Evolutionary conservation across 2,797 vertebrate species (phyloP).

Genomic region (Aphelocoma californica): DNA sequence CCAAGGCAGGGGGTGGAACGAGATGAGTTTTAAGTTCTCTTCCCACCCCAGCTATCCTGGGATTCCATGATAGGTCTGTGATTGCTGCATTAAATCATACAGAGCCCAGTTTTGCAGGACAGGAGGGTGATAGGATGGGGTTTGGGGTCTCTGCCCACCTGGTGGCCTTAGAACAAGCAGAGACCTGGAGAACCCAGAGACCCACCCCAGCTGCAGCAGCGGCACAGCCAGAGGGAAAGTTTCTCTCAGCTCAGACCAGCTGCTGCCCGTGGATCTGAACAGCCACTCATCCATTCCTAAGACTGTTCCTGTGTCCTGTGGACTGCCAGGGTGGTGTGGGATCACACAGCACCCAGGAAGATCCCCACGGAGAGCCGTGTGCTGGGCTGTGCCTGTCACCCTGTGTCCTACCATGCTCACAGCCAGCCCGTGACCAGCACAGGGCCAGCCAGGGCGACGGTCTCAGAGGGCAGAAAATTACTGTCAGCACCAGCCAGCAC

Average conservation of each 20-base stretch:
- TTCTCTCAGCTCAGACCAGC: not conserved
- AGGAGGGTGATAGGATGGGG: not conserved
- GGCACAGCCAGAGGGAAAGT: not conserved
- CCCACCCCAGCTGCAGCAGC: not conserved
- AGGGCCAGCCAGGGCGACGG: not conserved
- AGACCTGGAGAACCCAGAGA: not conserved
- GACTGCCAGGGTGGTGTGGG: not conserved
- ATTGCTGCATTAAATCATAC: too few relatives aligned
- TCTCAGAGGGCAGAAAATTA: not conserved
- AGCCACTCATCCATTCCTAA: accelerated
- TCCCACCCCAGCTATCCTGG: not conserved
- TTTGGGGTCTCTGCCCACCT: not conserved
- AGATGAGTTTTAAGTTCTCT: not conserved
- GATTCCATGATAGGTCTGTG: not conserved
- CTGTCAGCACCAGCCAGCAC: not conserved
- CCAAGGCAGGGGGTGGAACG: not conserved
- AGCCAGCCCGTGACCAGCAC: not conserved
- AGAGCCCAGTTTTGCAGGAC: not conserved
- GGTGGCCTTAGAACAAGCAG: not conserved
- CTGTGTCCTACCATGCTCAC: not conserved
- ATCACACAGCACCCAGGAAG: not conserved
- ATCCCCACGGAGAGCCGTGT: accelerated
- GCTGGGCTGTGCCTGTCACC: not conserved
- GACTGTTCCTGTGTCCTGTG: not conserved
- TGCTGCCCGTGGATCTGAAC: not conserved